phyloP scores from a whole-genome alignment of 2,113 vertebrate genomes.

The Helogale parvula region DNA sequence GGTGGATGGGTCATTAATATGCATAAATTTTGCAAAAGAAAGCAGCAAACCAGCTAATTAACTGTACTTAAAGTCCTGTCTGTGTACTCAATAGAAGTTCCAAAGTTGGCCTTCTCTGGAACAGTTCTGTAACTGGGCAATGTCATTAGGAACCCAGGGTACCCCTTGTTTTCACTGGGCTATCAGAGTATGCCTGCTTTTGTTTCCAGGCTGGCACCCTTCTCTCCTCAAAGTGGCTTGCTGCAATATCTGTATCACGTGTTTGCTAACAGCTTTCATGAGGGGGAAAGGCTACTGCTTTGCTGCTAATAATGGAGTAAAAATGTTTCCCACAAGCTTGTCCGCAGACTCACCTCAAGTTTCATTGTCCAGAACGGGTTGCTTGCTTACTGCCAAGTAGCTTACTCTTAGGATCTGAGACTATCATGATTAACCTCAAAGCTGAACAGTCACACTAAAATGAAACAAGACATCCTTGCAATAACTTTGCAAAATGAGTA shows the following conservation, averaged over 20 bases:
- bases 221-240: too few relatives aligned
- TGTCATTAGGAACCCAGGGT: not conserved
- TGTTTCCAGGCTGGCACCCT: not conserved
- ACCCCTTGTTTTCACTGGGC: not conserved
- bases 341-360: not conserved
- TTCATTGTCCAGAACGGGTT: not conserved
- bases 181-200: fast-evolving
- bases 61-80: not conserved
- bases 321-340: not conserved
- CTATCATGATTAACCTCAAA: not conserved
- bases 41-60: not conserved
- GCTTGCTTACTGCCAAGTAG: not conserved
- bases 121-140: fast-evolving
- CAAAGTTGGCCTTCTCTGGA: not conserved
- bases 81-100: not conserved
- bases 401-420: not conserved
- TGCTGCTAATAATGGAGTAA: not conserved
- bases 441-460: not conserved
- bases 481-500: not conserved
- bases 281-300: not conserved
- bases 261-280: not conserved
- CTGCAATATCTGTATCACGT: not conserved
- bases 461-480: not conserved
- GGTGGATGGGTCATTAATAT: not conserved
- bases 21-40: not conserved